These are phyloP conservation scores for Enteromius radiatus DNA, from an alignment of 2,797 vertebrate genomes.

Conservation along the genomic window DNA sequence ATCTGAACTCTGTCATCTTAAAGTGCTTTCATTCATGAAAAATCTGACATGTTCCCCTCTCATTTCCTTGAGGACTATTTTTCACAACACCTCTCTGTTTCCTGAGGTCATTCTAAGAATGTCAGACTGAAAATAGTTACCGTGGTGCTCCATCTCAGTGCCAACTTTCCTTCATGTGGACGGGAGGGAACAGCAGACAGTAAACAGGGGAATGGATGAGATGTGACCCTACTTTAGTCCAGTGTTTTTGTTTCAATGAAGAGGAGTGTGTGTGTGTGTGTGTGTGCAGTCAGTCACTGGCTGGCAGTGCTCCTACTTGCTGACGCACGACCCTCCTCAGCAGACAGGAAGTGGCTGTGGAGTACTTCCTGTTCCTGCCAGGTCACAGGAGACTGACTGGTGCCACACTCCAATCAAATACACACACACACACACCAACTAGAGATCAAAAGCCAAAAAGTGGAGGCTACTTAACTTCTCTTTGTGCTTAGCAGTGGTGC, in stretches of 20 bases:
- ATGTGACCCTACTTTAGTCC: conserved; percentile 39
- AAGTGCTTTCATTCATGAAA: conserved; percentile 58
- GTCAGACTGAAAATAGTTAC: conserved; percentile 59
- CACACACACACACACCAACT: conserved; percentile 39
- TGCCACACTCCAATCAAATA: conserved; percentile 68
- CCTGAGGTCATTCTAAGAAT: conserved; percentile 59
- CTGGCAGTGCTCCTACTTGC: conserved; percentile 55
- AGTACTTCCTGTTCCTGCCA: conserved; percentile 83
- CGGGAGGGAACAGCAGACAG: conserved; percentile 11
- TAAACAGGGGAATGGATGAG: conserved; percentile 47
- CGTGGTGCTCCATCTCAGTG: conserved; percentile 23
- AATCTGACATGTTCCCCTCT: conserved; percentile 52
- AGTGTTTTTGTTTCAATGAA: conserved; percentile 44
- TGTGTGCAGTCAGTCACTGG: conserved; percentile 39
- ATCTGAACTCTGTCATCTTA: conserved; percentile 54
- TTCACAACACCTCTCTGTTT: conserved; percentile 60
- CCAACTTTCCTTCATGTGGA: conserved; percentile 46
- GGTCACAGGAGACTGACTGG: conserved; percentile 82
- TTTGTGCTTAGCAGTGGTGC: conserved; percentile 27
- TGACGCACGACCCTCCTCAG: conserved; percentile 73
- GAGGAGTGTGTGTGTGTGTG: conserved; percentile 12
- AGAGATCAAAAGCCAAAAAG: conserved; percentile 46
- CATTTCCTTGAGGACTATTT: conserved; percentile 58
- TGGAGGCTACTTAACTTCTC: conserved; percentile 36
- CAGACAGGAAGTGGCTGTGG: conserved; percentile 81